A percentile compares a stretch with the other conserved stretches of the same genome.
Evolutionary conservation across 2,888 invertebrate genomes (phyloP).

Genomic region (Pandemis cinnamomeana): DNA sequence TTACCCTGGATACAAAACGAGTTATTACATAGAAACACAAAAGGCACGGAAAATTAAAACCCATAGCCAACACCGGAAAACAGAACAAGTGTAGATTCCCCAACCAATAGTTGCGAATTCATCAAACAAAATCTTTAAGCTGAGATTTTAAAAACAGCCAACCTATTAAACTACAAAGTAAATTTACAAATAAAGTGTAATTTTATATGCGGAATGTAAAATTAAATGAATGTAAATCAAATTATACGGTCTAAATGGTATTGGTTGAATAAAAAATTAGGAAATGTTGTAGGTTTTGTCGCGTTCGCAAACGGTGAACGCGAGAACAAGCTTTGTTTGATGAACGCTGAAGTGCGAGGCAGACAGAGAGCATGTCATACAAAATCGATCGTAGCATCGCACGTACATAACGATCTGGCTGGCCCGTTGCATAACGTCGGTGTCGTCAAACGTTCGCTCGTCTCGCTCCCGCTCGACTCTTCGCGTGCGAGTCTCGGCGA

Average conservation of each 20-base stretch:
- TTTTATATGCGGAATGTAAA: slow-evolving; percentile 18
- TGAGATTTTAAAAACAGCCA: slow-evolving; percentile 30
- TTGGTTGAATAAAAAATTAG: neutral
- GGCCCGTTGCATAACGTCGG: slow-evolving; percentile 92
- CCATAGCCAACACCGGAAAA: slow-evolving; percentile 74
- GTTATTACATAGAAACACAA: slow-evolving; percentile 57
- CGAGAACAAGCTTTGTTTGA: slow-evolving; percentile 63
- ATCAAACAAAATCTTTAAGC: slow-evolving; percentile 69
- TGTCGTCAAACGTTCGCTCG: slow-evolving; percentile 88
- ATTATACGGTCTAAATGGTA: neutral
- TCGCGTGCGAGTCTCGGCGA: slow-evolving; percentile 78
- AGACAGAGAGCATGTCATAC: slow-evolving; percentile 55
- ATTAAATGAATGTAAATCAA: neutral
- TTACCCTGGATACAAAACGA: slow-evolving; percentile 48
- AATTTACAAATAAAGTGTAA: neutral
- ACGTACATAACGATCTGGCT: slow-evolving; percentile 95
- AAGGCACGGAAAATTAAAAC: slow-evolving; percentile 67
- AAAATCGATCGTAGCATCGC: slow-evolving; percentile 48
- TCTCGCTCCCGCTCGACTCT: slow-evolving; percentile 83
- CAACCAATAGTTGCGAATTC: slow-evolving; percentile 70
- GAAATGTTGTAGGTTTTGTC: neutral
- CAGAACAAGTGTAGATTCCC: slow-evolving; percentile 58
- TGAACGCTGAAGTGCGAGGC: slow-evolving; percentile 60
- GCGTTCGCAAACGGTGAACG: neutral
- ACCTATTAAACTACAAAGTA: slow-evolving; percentile 6